A percentile compares a stretch with the other conserved stretches of the same genome.
Evolutionary conservation across 2,888 invertebrate species (phyloP).

Genomic region (Periphyllus acericola): DNA sequence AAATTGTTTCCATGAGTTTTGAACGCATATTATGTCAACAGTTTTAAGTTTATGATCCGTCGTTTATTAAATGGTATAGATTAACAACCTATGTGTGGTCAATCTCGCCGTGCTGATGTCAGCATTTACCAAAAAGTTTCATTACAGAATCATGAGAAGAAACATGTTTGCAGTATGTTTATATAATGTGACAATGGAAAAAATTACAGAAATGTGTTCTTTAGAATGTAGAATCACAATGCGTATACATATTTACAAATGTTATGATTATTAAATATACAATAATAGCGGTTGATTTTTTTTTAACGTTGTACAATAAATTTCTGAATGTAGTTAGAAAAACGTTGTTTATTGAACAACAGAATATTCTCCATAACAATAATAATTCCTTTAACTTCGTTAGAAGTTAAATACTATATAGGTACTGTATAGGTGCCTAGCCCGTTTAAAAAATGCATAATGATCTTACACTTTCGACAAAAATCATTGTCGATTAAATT

Average conservation of each 20-base stretch:
- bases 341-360: not conserved
- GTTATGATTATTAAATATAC: not conserved
- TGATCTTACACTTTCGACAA: not conserved
- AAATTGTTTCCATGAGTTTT: not conserved
- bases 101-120: not conserved
- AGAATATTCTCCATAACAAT: not conserved
- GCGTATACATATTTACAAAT: not conserved
- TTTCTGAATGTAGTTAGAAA: not conserved
- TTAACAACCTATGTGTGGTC: not conserved
- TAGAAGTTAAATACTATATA: not conserved
- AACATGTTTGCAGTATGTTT: not conserved
- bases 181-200: not conserved
- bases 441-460: not conserved
- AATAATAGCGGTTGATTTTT: not conserved
- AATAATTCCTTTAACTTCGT: not conserved
- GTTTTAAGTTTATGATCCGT: not conserved
- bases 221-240: not conserved
- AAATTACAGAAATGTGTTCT: not conserved
- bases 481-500: too few relatives aligned
- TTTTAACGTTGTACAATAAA: not conserved
- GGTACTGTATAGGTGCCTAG: too few relatives aligned
- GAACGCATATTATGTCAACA: not conserved
- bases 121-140: conserved; percentile 18
- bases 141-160: conserved; percentile 6
- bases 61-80: not conserved